Percentiles rank a stretch among this genome's conserved stretches.
phyloP scores from a whole-genome alignment of 2,797 vertebrate species.

The Ispidina picta region DNA sequence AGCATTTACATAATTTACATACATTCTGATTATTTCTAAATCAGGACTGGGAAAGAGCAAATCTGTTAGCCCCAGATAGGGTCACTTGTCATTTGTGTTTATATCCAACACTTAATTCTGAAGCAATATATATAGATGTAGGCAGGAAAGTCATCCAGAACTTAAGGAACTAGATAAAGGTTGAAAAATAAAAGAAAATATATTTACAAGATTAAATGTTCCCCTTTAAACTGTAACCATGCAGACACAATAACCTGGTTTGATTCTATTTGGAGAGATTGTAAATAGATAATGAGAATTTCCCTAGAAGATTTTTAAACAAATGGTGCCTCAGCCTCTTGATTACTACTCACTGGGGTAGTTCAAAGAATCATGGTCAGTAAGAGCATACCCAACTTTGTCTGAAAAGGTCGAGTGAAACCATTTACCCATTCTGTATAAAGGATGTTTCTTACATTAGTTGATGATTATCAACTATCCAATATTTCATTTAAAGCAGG shows the following conservation, averaged over 20 bases:
- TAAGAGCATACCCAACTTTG: background rate
- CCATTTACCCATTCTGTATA: background rate
- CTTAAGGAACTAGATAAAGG: background rate
- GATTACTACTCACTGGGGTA: background rate
- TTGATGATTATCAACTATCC: background rate
- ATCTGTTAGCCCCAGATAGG: background rate
- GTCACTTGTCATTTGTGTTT: background rate
- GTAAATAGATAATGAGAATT: background rate
- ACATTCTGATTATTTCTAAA: conserved; percentile 11
- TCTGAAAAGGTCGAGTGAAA: background rate
- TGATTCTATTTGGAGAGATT: background rate
- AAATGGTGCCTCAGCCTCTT: background rate
- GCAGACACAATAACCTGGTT: background rate
- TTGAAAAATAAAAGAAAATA: background rate
- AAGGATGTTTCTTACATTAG: background rate
- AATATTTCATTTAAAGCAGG: background rate
- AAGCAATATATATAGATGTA: background rate
- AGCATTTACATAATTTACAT: conserved; percentile 26
- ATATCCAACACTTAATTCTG: background rate
- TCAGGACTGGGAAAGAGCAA: background rate
- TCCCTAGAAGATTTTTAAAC: background rate
- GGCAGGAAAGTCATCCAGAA: background rate
- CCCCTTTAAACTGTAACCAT: background rate
- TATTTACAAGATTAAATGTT: background rate
- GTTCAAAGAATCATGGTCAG: background rate